Evolutionary conservation across 2,797 vertebrate species (phyloP).

Genomic region (Tokudaia tokunoshimensis): DNA sequence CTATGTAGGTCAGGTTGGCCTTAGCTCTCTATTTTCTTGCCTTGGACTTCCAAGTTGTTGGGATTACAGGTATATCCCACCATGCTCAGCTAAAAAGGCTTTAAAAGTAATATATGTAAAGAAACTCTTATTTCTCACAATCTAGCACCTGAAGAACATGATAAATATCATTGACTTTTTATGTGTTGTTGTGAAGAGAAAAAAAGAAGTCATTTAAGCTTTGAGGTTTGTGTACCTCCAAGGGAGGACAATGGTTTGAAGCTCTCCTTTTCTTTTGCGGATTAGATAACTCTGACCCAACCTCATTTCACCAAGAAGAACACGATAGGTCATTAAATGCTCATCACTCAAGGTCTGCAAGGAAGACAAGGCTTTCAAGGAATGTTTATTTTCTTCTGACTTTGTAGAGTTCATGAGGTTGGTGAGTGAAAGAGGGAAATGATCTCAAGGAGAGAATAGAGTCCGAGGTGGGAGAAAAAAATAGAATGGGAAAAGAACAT

Average conservation of each 20-base stretch:
- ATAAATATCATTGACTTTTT: constrained; percentile 21
- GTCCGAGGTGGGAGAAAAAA: constrained; percentile 4
- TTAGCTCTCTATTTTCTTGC: neutral
- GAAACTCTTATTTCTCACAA: constrained; percentile 45
- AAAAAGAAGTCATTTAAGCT: constrained; percentile 14
- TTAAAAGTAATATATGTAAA: neutral
- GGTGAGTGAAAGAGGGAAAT: constrained; percentile 58
- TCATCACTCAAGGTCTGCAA: constrained; percentile 64
- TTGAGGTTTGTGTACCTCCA: neutral
- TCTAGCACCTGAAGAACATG: neutral
- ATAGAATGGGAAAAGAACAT: neutral
- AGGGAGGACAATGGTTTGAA: constrained; percentile 58
- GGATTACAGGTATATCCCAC: neutral
- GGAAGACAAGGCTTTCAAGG: constrained; percentile 67
- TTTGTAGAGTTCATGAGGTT: constrained; percentile 50
- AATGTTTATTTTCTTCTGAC: neutral
- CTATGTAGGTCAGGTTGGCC: neutral
- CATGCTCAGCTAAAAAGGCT: neutral
- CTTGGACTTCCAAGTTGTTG: neutral
- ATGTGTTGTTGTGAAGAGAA: neutral
- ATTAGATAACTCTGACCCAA: constrained; percentile 36
- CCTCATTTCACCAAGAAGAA: constrained; percentile 54
- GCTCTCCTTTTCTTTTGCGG: constrained; percentile 40
- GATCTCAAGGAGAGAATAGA: constrained; percentile 24
- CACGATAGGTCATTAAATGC: constrained; percentile 67